Base-by-base conservation (phyloP, 2,113 vertebrate species). In the Sapajus apella region DNA sequence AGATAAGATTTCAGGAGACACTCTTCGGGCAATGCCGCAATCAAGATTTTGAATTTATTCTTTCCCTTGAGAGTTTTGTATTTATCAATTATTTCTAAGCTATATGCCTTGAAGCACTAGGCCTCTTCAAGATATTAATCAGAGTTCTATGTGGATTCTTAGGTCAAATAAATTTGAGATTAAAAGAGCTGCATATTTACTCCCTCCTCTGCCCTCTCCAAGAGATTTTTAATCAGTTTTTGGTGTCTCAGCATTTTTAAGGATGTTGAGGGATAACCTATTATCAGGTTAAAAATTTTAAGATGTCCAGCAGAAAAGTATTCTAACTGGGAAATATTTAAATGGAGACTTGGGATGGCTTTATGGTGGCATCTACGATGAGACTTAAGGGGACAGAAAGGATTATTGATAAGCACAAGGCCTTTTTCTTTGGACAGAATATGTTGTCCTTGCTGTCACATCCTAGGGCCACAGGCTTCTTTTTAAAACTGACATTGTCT, bases 51-150 rank as follows among this genome's bases (percentile, higher is more conserved):
- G n/a, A 43, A 56, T 87, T 30, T 73, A 66, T 45, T 91, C 8
- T 91, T 91, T 90, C 30, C 35, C 35, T 72, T 90, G 50, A 43
- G 43, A 79, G 11, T 85, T 92, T 93, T 88, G 35, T 82, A 86
- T 43, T 55, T 90, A 77, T 89, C 52, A 92, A 52, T 90, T 56
- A 16, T 80, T 95, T 79, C 20, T 23, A 87, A 92, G 30, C 32
- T 43, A 9, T 58, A 13, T 72, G 47, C 25, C 47, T 87, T 91
- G 11, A 14, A 96, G 66, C 56, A 40, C 21, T 61, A 25, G 40
- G n/a, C 11, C 75, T 96, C n/a, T 9, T 55, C 3, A 23, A 43
- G 37, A 96, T 45, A 55, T 56, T 94, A 58, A 50, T 47, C n/a
- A 3, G 20, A 45, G 3, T 96, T 72, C 37, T 32, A 81, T 21